phyloP scores from a whole-genome alignment of 2,888 invertebrate species.

The Argyra leucocephala region DNA sequence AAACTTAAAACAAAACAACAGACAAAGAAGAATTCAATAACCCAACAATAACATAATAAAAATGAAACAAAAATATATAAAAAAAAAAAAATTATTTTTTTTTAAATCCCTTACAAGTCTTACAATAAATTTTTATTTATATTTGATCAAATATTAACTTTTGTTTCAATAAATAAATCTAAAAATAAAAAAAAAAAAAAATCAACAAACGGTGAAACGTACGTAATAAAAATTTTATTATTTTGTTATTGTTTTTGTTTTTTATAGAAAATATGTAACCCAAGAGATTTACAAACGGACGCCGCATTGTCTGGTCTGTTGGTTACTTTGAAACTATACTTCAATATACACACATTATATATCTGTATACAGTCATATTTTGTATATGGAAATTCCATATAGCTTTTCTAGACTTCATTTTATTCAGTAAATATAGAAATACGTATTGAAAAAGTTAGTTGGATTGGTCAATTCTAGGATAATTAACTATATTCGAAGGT shows the following conservation, averaged over 20 bases:
- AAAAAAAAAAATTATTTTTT: too few species aligned
- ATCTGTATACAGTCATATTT: too few species aligned
- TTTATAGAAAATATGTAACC: not conserved
- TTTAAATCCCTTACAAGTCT: too few species aligned
- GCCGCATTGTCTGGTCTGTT: constrained; percentile 10
- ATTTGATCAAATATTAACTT: constrained; percentile 6
- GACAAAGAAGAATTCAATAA: not conserved
- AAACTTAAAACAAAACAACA: not conserved
- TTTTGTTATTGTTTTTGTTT: not conserved
- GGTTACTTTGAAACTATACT: not conserved
- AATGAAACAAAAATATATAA: not conserved
- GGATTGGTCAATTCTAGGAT: too few species aligned
- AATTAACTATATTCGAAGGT: too few species aligned
- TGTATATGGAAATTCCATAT: not conserved
- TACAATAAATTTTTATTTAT: constrained; percentile 3
- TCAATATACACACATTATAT: too few species aligned
- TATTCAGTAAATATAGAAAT: too few species aligned
- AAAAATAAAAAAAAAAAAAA: not conserved
- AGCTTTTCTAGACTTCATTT: not conserved
- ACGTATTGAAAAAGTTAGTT: too few species aligned
- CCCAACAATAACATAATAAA: not conserved
- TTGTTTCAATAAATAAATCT: constrained; percentile 2
- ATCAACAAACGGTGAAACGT: too few species aligned
- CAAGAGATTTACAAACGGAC: constrained; percentile 10
- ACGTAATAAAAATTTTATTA: not conserved